Evolutionary conservation across 2,113 vertebrate species (phyloP).

Genomic region (Rafetus swinhoei): DNA sequence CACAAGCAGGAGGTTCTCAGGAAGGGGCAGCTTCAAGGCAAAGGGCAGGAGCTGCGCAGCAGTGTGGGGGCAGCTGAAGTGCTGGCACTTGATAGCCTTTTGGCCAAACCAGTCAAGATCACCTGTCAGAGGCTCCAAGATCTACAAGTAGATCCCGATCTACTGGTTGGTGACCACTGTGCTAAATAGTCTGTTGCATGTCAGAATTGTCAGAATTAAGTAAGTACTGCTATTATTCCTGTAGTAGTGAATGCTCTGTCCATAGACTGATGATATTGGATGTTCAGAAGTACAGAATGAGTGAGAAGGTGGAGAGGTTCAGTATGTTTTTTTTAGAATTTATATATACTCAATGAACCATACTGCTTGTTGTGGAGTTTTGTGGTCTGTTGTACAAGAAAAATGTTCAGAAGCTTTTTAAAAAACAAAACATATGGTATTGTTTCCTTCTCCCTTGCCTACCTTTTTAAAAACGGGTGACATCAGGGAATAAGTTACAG

Average conservation of each 20-base stretch:
- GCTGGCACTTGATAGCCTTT: too few relatives aligned
- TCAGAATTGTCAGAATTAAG: background rate
- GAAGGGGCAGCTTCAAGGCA: too few relatives aligned
- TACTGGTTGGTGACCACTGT: too few relatives aligned
- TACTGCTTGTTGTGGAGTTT: background rate
- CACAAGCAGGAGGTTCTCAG: too few relatives aligned
- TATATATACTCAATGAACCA: background rate
- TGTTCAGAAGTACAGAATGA: background rate
- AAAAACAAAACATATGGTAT: background rate
- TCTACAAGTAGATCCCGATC: too few relatives aligned
- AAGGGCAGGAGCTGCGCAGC: too few relatives aligned
- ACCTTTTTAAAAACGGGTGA: rapidly evolving
- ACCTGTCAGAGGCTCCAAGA: too few relatives aligned
- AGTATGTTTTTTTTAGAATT: background rate
- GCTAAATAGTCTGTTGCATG: background rate
- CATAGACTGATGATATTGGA: background rate
- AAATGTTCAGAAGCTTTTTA: background rate
- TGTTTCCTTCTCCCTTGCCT: background rate
- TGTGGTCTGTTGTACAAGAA: background rate
- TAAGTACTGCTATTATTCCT: background rate
- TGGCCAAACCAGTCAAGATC: too few relatives aligned
- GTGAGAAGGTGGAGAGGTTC: background rate
- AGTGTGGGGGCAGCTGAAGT: too few relatives aligned
- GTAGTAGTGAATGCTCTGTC: background rate
- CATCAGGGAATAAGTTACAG: background rate